These are phyloP conservation scores for Athalia circularis DNA, from an alignment of 2,888 invertebrate genomes.

Conservation along the genomic window DNA sequence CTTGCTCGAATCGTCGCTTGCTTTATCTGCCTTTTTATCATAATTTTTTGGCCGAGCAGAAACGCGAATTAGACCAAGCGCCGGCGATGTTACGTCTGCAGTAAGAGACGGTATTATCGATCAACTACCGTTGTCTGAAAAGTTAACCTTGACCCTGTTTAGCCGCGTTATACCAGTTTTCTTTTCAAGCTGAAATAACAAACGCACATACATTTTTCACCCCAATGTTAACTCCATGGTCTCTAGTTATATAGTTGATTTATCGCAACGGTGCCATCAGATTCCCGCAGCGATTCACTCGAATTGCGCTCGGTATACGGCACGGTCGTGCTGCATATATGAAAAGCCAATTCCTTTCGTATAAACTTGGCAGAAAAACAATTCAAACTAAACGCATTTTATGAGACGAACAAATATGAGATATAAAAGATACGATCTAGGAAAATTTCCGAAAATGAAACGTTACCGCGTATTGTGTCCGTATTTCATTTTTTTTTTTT, in stretches of 20 bases:
- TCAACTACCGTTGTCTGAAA: slow-evolving; percentile 24
- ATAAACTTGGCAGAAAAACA: not conserved
- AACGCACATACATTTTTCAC: not conserved
- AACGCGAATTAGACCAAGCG: slow-evolving; percentile 3
- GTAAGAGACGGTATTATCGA: slow-evolving; percentile 32
- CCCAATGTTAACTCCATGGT: not conserved
- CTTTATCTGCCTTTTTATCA: slow-evolving; percentile 8
- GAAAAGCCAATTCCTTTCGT: not conserved
- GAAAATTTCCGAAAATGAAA: not conserved
- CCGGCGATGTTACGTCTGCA: slow-evolving; percentile 19
- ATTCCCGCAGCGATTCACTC: not conserved
- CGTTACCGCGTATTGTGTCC: not conserved
- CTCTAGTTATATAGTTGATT: slow-evolving; percentile 7
- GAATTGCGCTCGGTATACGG: not conserved
- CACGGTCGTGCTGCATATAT: not conserved
- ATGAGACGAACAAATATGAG: not conserved
- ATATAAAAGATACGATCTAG: slow-evolving; percentile 2
- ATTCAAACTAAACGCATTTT: slow-evolving; percentile 2
- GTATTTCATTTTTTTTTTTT: not conserved
- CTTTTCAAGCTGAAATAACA: not conserved
- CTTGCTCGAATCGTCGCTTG: slow-evolving; percentile 12
- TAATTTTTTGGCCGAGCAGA: not conserved
- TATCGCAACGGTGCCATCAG: not conserved
- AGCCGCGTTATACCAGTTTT: not conserved
- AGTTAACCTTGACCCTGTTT: slow-evolving; percentile 26